Percentiles rank a stretch among this genome's conserved stretches.
Conservation (phyloP, 1,140 invertebrate genomes). For the Alviniconcha marisindica region DNA sequence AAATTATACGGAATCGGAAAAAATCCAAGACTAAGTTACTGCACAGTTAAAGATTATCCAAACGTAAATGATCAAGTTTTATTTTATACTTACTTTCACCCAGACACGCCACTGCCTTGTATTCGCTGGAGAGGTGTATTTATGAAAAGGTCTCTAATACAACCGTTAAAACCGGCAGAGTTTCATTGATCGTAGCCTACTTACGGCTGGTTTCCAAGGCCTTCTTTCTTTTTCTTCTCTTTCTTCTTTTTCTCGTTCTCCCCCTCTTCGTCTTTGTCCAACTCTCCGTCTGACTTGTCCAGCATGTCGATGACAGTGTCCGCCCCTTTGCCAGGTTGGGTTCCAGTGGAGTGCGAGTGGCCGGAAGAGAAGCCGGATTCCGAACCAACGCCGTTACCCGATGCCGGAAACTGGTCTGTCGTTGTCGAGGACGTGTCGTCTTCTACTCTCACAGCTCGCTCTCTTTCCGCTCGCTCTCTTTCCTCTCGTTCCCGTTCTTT, state of each 20-base stretch:
- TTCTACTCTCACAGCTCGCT: not conserved
- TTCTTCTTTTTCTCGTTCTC: not conserved
- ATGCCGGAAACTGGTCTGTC: not conserved
- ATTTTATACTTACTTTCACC: too few relatives aligned
- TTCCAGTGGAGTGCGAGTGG: not conserved
- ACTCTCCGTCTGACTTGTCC: not conserved
- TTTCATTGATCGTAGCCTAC: too few relatives aligned
- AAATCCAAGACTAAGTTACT: too few relatives aligned
- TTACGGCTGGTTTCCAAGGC: not conserved
- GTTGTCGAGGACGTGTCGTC: not conserved
- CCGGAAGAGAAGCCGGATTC: not conserved
- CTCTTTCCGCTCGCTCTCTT: conserved; percentile 10
- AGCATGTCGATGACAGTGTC: not conserved
- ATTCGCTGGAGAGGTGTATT: too few relatives aligned
- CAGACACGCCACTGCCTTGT: too few relatives aligned
- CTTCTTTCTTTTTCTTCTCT: conserved; percentile 1
- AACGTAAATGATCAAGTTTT: too few relatives aligned
- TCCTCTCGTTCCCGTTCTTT: not conserved
- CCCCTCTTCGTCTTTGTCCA: not conserved
- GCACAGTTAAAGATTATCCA: too few relatives aligned
- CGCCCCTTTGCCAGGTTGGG: not conserved
- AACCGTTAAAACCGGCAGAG: too few relatives aligned
- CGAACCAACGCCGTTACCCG: not conserved
- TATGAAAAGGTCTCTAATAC: too few relatives aligned
- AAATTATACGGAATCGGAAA: too few relatives aligned